These are phyloP conservation scores for Neotoma lepida DNA, from an alignment of 2,113 vertebrate genomes.

Conservation along the genomic window DNA sequence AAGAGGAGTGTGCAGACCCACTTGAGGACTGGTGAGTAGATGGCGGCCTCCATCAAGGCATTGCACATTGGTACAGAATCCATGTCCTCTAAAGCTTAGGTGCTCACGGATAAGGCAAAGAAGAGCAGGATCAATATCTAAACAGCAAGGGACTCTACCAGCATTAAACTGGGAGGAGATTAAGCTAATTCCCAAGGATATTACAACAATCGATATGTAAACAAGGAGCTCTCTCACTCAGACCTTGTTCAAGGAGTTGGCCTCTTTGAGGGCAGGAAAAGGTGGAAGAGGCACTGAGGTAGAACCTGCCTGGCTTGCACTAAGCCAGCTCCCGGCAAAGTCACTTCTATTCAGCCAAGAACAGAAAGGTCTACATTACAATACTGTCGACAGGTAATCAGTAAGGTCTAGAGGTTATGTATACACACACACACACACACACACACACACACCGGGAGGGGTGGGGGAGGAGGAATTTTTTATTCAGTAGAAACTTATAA, in stretches of 20 bases:
- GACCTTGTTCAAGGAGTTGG: background rate
- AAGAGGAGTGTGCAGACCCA: background rate
- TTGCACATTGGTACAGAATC: fast-evolving
- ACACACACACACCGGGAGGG: too few species aligned
- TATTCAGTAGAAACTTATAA: background rate
- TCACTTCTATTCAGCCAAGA: background rate
- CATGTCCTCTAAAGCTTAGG: background rate
- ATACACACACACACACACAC: background rate
- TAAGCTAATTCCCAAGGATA: background rate
- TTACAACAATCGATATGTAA: fast-evolving
- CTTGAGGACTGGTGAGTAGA: background rate
- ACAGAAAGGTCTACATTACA: background rate
- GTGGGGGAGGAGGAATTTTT: too few species aligned
- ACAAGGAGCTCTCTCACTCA: background rate
- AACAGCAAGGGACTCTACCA: background rate
- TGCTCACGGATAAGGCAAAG: background rate
- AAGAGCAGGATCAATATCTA: fast-evolving
- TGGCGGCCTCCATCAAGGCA: too few species aligned
- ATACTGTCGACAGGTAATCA: fast-evolving
- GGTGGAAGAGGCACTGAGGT: fast-evolving
- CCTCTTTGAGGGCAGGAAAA: background rate
- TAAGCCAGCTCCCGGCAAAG: background rate
- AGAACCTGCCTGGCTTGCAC: too few species aligned
- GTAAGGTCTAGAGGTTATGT: too few species aligned
- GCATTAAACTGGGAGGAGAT: background rate